Percentiles rank a stretch among this genome's conserved stretches.
These are phyloP conservation scores for Anoplopoma fimbria DNA, from an alignment of 2,113 vertebrate species.

Conservation along the genomic window DNA sequence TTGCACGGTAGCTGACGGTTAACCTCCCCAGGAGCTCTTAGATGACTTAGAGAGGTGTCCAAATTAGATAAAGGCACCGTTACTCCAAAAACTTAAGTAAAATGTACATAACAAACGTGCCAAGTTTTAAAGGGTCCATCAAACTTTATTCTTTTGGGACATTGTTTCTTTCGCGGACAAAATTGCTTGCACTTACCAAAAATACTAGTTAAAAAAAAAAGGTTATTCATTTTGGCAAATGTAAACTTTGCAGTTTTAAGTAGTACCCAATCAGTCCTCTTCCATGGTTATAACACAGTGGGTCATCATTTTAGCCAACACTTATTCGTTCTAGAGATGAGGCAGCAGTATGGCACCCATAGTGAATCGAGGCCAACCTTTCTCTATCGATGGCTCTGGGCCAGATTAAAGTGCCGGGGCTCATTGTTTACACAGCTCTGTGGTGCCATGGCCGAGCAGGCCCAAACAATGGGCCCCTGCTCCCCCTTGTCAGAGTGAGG, in stretches of 20 bases:
- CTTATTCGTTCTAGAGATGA: slow-evolving; percentile 24
- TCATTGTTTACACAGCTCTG: slow-evolving; percentile 80
- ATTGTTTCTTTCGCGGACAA: neutral
- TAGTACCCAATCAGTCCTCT: neutral
- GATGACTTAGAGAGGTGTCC: neutral
- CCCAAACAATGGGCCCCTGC: slow-evolving; percentile 80
- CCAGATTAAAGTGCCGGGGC: slow-evolving; percentile 81
- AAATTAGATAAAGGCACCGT: neutral
- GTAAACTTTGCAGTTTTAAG: neutral
- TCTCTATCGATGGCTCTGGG: slow-evolving; percentile 62
- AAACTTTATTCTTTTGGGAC: neutral
- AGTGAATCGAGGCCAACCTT: slow-evolving; percentile 47
- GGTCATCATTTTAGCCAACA: slow-evolving; percentile 19
- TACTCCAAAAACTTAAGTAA: too few species aligned
- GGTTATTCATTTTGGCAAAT: neutral
- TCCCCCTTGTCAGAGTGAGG: slow-evolving; percentile 78
- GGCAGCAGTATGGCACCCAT: slow-evolving; percentile 49
- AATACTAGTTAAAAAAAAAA: neutral
- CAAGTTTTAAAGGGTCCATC: neutral
- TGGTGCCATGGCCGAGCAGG: slow-evolving; percentile 82
- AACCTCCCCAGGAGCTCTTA: neutral
- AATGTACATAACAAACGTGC: too few species aligned
- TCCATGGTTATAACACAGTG: neutral
- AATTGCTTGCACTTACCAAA: neutral
- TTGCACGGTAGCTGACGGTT: neutral